Evolutionary conservation across 1,140 invertebrate genomes (phyloP), one percentile per base, ranked within the genome.

Genomic region (Drosophila saltans): DNA sequence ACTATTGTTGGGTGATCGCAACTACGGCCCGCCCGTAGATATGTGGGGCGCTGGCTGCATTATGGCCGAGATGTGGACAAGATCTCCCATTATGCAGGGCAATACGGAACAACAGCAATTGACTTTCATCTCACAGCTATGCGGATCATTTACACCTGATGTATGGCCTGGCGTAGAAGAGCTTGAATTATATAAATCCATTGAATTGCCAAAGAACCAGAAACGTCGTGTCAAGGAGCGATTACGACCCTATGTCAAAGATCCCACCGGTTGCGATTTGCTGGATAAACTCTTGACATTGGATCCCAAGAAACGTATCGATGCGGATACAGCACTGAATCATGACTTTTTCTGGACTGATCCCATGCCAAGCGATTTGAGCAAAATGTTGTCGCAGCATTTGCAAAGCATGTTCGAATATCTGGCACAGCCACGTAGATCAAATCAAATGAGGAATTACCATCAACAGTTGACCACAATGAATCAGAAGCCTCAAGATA

Each of bases 31-130:
- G 8, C 96, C 98, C 0, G 98, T 99, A 30, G 99, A 99, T 93
- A 95, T 99, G 92, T 99, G 98, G 98, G 98, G 98, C 9, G 98
- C 97, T 30, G 99, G 98, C 0, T 99, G 98, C 90, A 99, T 99
- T 48, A 99, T 99, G 98, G 98, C 98, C 0, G 98, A 99, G 93
- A 98, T 99, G 97, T 99, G 98, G 98, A 99, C 98, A 0, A 93
- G 98, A 36, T 96, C 95, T 24, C 96, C 96, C 1, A 96, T 97
- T 64, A 96, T 96, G 95, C 96, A 98, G 94, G 99, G 99, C 1
- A 97, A 96, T 74, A 98, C 97, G 8, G 98, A 99, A 90, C 98
- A 99, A 83, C 97, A 99, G 86, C 99, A 99, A 85, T 92, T 99
- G 0, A 97, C 96, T 9, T 93, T 99, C 9, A 99, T 99, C 67